These are phyloP conservation scores for Nomada lathburiana DNA, from an alignment of 2,888 invertebrate genomes.

Conservation along the genomic window DNA sequence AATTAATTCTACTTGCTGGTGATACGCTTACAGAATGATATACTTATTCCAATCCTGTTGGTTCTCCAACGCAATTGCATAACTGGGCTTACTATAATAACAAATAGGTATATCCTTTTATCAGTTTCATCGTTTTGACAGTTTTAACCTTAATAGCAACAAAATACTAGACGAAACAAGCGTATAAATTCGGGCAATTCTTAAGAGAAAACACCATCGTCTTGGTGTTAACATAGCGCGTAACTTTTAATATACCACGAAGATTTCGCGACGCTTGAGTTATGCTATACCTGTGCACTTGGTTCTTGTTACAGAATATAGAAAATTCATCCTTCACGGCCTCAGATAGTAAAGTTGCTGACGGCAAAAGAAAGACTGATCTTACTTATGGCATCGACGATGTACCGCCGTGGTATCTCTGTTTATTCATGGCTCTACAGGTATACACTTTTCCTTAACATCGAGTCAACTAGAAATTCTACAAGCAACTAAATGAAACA, in stretches of 20 bases:
- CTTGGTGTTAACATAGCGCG: neutral
- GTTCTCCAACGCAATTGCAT: conserved; percentile 33
- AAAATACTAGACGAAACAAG: neutral
- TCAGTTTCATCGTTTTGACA: neutral
- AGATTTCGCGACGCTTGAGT: neutral
- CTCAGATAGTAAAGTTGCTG: conserved; percentile 84
- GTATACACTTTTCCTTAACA: conserved; percentile 81
- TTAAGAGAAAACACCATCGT: too few species aligned
- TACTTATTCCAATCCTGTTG: conserved; percentile 16
- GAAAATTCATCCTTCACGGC: conserved; percentile 81
- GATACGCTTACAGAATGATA: conserved; percentile 20
- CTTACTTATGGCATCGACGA: conserved; percentile 92
- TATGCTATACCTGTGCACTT: neutral
- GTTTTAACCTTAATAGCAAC: neutral
- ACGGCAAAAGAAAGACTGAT: conserved; percentile 72
- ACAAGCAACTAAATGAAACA: neutral
- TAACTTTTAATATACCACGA: neutral
- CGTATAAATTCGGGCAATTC: neutral
- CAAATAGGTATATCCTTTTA: conserved; percentile 11
- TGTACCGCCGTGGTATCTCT: conserved; percentile 93
- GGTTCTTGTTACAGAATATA: conserved; percentile 52
- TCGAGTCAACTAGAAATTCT: neutral
- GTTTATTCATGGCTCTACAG: conserved; percentile 93
- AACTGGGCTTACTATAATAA: conserved; percentile 37
- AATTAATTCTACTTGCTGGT: too few species aligned